phyloP scores from a whole-genome alignment of 2,113 vertebrate species.

The Poeciliopsis retropinna region DNA sequence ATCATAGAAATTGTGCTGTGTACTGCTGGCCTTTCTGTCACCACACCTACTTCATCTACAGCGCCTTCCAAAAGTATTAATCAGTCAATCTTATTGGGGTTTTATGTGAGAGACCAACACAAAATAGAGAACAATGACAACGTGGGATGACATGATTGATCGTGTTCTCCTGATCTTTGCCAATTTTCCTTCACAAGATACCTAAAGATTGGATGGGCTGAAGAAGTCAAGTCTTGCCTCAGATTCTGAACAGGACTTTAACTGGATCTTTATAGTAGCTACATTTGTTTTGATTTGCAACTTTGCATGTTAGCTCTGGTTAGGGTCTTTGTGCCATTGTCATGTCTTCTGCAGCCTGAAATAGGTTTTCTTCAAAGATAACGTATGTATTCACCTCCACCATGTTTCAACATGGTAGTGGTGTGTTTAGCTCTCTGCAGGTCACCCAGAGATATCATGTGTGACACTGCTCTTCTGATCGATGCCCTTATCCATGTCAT shows the following conservation, averaged over 20 bases:
- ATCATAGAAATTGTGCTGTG: conserved; percentile 45
- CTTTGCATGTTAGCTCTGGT: not conserved
- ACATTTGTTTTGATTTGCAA: not conserved
- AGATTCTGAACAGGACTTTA: not conserved
- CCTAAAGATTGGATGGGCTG: not conserved
- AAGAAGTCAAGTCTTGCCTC: not conserved
- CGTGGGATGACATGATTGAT: not conserved
- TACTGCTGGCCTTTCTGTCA: conserved; percentile 58
- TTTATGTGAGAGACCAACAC: not conserved
- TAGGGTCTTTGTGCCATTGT: not conserved
- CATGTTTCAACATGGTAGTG: not conserved
- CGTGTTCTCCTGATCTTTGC: not conserved
- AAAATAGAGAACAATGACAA: not conserved
- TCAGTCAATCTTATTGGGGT: not conserved
- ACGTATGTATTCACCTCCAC: not conserved
- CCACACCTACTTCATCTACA: conserved; percentile 29
- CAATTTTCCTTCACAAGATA: not conserved
- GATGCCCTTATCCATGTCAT: not conserved
- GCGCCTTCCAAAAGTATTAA: not conserved
- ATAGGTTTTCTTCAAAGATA: not conserved
- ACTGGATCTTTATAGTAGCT: not conserved
- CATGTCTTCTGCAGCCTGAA: not conserved
- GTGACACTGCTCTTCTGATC: not conserved
- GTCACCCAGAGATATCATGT: not conserved
- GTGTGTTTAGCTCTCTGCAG: not conserved